Base-by-base conservation (phyloP, 2,113 vertebrate genomes). In the Rhineura floridana region DNA sequence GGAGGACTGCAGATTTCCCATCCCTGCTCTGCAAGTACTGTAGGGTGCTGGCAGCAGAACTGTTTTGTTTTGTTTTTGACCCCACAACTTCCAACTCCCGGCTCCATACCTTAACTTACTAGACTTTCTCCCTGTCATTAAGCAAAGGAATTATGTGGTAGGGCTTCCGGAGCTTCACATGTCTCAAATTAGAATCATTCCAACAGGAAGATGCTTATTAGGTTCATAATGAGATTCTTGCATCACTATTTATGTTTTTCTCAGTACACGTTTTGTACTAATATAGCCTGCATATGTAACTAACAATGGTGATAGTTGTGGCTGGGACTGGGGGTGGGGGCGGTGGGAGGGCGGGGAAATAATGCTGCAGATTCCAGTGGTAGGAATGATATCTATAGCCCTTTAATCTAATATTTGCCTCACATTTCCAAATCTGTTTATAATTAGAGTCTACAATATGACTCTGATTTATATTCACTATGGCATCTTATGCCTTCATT, bases 381-480 rank as follows among this genome's bases (percentile, higher is more conserved):
- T 89, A 94, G 87, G 83, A 89, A 91, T 95, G 94, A 89, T 87
- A 94, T 94, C 90, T 80, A 39, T 93, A 94, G 94, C 90, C 90
- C 91, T 96, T 94, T 90, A 96, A 95, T 95, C 86, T 92, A 95
- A 94, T 92, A 90, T 62, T 92, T 42, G 42, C 79, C 50, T 95
- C 50, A 85, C 92, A 91, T 95, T 95, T 95, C 84, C 95, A 93
- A 96, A 81, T 52, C 87, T 89, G 91, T 94, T 95, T 91, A 88
- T 93, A 95, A 94, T 79, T 83, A 94, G 85, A 88, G 63, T 76
- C 84, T 94, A 91, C 96, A 96, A 93, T 93, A 92, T 69, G 92
- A 92, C 90, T 96, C 93, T 83, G 83, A 90, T 94, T 96, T 95
- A 89, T 95, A 94, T 94, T 95, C 94, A 76, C 87, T 93, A 93